phyloP scores from a whole-genome alignment of 2,797 vertebrate species.

The Notoglanidium macrostoma region DNA sequence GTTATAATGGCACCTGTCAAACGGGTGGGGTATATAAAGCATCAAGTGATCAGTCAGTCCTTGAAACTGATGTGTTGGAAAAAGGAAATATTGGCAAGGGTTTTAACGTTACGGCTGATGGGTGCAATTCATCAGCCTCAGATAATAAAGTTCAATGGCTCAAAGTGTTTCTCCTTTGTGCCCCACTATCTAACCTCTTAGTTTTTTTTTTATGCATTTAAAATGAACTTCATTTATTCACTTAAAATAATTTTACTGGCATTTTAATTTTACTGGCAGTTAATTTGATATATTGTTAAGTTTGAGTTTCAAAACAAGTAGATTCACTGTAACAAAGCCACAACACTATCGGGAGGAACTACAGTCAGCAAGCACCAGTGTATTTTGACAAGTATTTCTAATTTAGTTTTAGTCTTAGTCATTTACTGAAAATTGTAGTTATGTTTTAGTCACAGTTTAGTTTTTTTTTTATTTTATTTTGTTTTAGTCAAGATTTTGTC shows the following conservation, averaged over 20 bases:
- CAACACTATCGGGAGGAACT: neutral
- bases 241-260: neutral
- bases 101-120: too few relatives aligned
- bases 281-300: neutral
- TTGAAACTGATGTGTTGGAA: too few relatives aligned
- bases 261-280: neutral
- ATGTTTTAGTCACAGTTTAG: too few relatives aligned
- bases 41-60: too few relatives aligned
- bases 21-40: too few relatives aligned
- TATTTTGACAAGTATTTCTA: too few relatives aligned
- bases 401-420: too few relatives aligned
- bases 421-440: too few relatives aligned
- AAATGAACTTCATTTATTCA: neutral
- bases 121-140: neutral
- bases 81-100: too few relatives aligned
- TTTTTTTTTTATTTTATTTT: too few relatives aligned
- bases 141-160: neutral
- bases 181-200: neutral
- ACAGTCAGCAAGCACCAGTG: neutral
- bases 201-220: neutral
- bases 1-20: too few relatives aligned
- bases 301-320: neutral
- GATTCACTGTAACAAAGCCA: neutral
- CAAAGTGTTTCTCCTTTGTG: neutral
- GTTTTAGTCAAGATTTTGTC: too few relatives aligned